Evolutionary conservation across 2,113 vertebrate species (phyloP).

Genomic region (Chaetodon auriga): DNA sequence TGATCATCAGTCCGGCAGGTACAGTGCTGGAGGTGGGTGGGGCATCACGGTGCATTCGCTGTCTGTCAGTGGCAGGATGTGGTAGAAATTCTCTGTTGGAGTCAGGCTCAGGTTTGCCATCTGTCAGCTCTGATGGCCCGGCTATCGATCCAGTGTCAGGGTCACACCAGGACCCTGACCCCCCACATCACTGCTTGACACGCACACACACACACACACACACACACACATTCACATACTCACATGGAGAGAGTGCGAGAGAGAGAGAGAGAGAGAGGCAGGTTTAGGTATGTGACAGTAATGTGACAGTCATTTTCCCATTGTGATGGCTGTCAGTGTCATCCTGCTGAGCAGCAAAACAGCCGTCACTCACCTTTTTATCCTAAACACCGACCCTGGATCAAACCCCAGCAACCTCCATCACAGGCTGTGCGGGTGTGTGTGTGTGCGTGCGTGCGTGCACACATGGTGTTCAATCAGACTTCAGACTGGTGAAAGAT

Average conservation of each 20-base stretch:
- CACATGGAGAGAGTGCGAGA: constrained; percentile 11
- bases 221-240: constrained; percentile 47
- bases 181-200: constrained; percentile 51
- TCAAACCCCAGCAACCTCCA: constrained; percentile 18
- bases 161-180: constrained; percentile 67
- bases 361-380: constrained; percentile 45
- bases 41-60: constrained; percentile 16
- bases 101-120: constrained; percentile 71
- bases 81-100: constrained; percentile 67
- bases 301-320: constrained; percentile 70
- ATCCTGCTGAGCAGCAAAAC: constrained; percentile 36
- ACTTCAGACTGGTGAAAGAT: background rate
- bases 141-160: constrained; percentile 65
- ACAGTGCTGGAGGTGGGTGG: background rate
- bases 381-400: constrained; percentile 9
- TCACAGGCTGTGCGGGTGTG: constrained; percentile 4
- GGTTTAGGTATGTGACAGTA: constrained; percentile 60
- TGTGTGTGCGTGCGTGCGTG: constrained; percentile 32
- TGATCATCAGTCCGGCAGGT: constrained; percentile 4
- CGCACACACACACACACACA: constrained; percentile 45
- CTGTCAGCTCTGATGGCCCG: constrained; percentile 67
- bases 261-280: constrained; percentile 5
- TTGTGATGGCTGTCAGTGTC: constrained; percentile 69
- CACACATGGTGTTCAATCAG: background rate
- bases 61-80: constrained; percentile 51